phyloP scores from a whole-genome alignment of 2,113 vertebrate species.

The Chitala chitala region DNA sequence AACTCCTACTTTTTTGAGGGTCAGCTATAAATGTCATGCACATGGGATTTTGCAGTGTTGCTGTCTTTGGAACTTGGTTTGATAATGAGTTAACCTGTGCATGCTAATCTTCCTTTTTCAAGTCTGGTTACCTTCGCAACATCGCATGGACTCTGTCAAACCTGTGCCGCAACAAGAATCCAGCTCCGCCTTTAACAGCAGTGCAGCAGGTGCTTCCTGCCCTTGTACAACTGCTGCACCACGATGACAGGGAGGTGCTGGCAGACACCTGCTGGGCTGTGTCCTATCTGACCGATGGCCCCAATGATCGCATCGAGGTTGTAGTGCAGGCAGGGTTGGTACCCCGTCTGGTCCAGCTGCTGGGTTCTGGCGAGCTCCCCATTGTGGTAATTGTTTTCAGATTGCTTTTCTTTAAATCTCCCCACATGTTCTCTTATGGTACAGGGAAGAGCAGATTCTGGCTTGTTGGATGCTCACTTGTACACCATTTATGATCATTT shows the following conservation, averaged over 20 bases:
- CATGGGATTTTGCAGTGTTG: not conserved
- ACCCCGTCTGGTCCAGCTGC: slow-evolving; percentile 77
- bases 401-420: not conserved
- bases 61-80: not conserved
- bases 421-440: too few relatives aligned
- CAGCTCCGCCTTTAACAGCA: slow-evolving; percentile 71
- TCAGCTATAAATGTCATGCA: not conserved
- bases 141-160: slow-evolving; percentile 87
- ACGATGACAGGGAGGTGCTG: slow-evolving; percentile 73
- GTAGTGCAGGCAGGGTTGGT: slow-evolving; percentile 80
- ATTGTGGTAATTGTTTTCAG: slow-evolving; percentile 66
- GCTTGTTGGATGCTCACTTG: too few relatives aligned
- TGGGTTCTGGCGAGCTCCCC: slow-evolving; percentile 69
- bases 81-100: not conserved
- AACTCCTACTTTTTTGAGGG: too few relatives aligned
- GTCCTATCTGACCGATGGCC: slow-evolving; percentile 82
- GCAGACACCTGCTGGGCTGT: slow-evolving; percentile 86
- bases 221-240: slow-evolving; percentile 70
- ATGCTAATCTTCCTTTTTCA: not conserved
- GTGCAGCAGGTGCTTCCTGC: slow-evolving; percentile 78
- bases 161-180: slow-evolving; percentile 88
- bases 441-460: too few relatives aligned
- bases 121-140: slow-evolving; percentile 79
- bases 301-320: slow-evolving; percentile 87
- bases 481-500: too few relatives aligned